Evolutionary conservation across 2,797 vertebrate species (phyloP).

Genomic region (Xiphophorus birchmanni): DNA sequence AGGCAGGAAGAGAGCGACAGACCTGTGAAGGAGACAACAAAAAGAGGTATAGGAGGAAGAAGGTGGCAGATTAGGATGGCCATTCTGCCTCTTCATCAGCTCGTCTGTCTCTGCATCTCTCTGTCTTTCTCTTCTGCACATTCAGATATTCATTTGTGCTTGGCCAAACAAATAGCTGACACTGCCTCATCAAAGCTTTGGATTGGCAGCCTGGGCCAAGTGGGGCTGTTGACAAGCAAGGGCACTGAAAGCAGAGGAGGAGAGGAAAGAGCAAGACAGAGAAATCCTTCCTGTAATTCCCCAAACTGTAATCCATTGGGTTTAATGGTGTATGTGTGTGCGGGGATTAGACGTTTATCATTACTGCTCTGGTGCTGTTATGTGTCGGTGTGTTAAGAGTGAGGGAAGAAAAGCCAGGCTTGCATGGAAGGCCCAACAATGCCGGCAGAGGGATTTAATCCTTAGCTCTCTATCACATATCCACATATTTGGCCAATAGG

Average conservation of each 20-base stretch:
- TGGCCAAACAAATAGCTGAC: constrained; percentile 81
- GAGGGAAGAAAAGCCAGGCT: constrained; percentile 68
- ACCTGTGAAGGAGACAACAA: constrained; percentile 65
- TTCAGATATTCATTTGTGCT: constrained; percentile 72
- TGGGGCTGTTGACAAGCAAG: constrained; percentile 80
- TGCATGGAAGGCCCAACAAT: constrained; percentile 68
- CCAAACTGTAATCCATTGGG: constrained; percentile 80
- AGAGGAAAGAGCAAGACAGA: constrained; percentile 71
- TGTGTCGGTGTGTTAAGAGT: constrained; percentile 41
- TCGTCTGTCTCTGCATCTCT: constrained; percentile 42
- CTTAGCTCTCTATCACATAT: constrained; percentile 79
- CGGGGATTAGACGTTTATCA: constrained; percentile 82
- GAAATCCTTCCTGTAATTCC: constrained; percentile 80
- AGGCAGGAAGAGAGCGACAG: constrained; percentile 52
- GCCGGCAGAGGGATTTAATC: constrained; percentile 76
- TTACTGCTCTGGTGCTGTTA: constrained; percentile 58
- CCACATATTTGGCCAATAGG: constrained; percentile 87
- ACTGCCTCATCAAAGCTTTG: constrained; percentile 80
- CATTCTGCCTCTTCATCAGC: constrained; percentile 63
- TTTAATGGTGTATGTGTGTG: constrained; percentile 74
- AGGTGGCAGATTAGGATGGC: constrained; percentile 77
- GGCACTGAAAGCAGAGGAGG: constrained; percentile 75
- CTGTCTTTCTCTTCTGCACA: constrained; percentile 52
- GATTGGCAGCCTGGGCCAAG: constrained; percentile 78
- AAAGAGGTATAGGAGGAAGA: constrained; percentile 63